A percentile compares a stretch with the other conserved stretches of the same genome.
These are phyloP conservation scores for Crocuta crocuta DNA, from an alignment of 2,113 vertebrate genomes.

Conservation along the genomic window DNA sequence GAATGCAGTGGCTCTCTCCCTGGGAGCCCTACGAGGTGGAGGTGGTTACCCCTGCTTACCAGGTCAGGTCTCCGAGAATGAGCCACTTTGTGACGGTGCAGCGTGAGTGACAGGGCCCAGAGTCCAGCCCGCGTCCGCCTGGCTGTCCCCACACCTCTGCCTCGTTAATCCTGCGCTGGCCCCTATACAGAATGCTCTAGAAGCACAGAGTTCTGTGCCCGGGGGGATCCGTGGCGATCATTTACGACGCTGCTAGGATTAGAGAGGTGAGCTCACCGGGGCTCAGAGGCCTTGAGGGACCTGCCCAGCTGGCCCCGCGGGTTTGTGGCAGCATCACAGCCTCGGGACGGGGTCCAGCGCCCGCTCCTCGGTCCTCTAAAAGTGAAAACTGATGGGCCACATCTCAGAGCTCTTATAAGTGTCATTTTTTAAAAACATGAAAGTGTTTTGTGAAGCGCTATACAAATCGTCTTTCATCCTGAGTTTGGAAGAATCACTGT, in stretches of 20 bases:
- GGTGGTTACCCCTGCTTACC: rapidly evolving
- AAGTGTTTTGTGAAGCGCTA: not conserved
- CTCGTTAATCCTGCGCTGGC: not conserved
- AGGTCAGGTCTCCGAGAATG: not conserved
- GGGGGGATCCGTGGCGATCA: rapidly evolving
- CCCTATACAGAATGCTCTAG: not conserved
- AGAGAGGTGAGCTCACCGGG: not conserved
- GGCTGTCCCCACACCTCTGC: not conserved
- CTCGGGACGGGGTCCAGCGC: not conserved
- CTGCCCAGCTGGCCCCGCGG: not conserved
- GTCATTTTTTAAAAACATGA: not conserved
- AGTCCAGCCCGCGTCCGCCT: not conserved
- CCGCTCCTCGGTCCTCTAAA: not conserved
- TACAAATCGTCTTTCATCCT: not conserved
- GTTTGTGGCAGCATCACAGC: not conserved
- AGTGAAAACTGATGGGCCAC: not conserved
- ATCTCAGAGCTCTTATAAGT: not conserved
- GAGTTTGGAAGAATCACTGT: not conserved
- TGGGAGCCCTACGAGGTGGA: not conserved
- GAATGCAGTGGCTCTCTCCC: not conserved
- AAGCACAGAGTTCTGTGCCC: no score
- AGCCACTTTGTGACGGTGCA: not conserved
- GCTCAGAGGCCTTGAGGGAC: not conserved
- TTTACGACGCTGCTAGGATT: no score
- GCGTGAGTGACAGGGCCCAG: not conserved